phyloP scores from a whole-genome alignment of 2,113 vertebrate species.

The Galeopterus variegatus region DNA sequence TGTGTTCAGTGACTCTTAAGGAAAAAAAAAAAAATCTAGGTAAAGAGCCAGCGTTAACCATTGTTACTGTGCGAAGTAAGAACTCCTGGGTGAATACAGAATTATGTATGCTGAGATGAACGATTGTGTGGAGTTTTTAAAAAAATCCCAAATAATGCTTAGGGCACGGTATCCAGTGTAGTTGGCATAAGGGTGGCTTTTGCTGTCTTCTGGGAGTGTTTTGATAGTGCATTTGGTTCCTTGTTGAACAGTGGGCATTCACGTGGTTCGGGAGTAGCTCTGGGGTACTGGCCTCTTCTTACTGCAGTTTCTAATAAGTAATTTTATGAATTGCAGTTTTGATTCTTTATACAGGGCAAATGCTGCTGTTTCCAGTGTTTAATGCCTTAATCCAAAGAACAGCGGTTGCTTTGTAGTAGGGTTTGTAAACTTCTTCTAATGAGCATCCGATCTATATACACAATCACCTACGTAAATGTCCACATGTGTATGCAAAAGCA shows the following conservation, averaged over 20 bases:
- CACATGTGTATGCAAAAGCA: rapidly evolving
- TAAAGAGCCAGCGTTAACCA: neutral
- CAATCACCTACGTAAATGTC: neutral
- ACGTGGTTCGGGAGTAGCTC: neutral
- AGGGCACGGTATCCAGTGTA: neutral
- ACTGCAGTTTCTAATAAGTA: neutral
- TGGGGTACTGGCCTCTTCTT: neutral
- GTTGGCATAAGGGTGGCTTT: neutral
- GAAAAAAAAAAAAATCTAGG: neutral
- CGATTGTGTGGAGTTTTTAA: neutral
- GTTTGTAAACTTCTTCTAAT: neutral
- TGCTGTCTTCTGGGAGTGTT: neutral
- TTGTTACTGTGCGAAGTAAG: neutral
- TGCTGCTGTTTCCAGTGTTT: neutral
- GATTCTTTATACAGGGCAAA: neutral
- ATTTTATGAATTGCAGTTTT: neutral
- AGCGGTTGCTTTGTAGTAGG: neutral
- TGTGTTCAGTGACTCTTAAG: neutral
- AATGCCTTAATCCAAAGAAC: neutral
- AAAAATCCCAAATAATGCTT: neutral
- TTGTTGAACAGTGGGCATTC: neutral
- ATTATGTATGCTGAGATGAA: neutral
- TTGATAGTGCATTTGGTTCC: neutral
- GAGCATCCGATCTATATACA: neutral
- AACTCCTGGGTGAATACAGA: neutral